Evolutionary conservation across 2,888 invertebrate genomes (phyloP), one percentile per base, ranked within the genome.

Genomic region (Tryphoninae sp.): DNA sequence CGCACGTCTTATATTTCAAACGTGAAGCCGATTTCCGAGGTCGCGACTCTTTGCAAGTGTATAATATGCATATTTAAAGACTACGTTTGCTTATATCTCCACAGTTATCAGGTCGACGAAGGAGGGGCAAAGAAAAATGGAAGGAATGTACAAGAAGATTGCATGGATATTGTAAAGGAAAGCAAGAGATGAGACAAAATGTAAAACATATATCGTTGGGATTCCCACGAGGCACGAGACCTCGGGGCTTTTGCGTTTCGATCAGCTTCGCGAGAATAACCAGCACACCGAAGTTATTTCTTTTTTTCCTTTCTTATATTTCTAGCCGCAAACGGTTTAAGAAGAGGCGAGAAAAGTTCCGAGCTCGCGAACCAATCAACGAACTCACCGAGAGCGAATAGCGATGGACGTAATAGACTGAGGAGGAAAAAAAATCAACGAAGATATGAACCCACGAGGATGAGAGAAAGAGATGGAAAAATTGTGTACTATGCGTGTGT

Each of bases 291-390:
- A 73, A 58, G 11, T 58, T 22, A 40, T 42, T 55, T 69, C n/a
- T 26, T 13, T 33, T 42, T 33, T 33, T 59, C 33, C 42, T 13
- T 45, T 62, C 53, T 73, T 65, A 49, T 68, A 40, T 73, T 58
- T 65, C 40, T n/a, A 78, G 64, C 69, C 64, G 64, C 71, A 75
- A 71, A 65, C 51, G 69, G 64, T 67, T 51, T 49, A 22, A 23
- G 59, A 23, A 8, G 26, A 8, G 9, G 51, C 23, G 9, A 45
- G 49, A 19, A 53, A 33, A 62, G 62, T 71, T 71, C 49, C 64
- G 13, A 9, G 11, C 40, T 26, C 16, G 9, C 42, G 71, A 80
- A 40, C 69, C 59, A 80, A 75, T 71, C 69, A 80, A 80, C 69
- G 33, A 75, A 11, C 26, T 26, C 33, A 23, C 13, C 33, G 23